Evolutionary conservation across 2,888 invertebrate species (phyloP), one percentile per base, ranked within the genome.

Genomic region (Leptothorax acervorum): DNA sequence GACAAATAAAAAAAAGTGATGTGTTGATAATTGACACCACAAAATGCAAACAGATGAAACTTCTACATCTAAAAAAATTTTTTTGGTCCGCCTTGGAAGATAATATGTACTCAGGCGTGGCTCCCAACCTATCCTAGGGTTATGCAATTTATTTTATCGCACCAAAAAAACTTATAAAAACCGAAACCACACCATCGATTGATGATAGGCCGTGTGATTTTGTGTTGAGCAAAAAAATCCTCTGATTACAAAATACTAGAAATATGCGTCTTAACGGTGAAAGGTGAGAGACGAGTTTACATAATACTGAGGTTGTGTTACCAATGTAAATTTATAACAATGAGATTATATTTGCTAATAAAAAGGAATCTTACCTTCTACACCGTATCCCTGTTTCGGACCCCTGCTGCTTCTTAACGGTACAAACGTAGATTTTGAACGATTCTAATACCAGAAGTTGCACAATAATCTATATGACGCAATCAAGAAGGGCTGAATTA

Each of bases 371-470:
- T 81, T 87, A 95, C 79, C 94, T 94, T 87, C 94, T 94, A 23
- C 94, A 95, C 85, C 94, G 95, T 84, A 96, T 96, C 91, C 96
- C 96, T 90, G 94, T 95, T 28, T 94, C 94, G 82, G 95, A 95
- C 86, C 93, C 95, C 4, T 94, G 95, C 55, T 94, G 93, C 87
- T 93, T 92, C 89, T 91, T 91, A 91, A 91, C 88, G 92, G 90
- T 91, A 87, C 82, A 92, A 92, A 92, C 91, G 82, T 88, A 86
- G 92, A 93, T 91, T 91, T 86, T 79, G 87, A 90, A 87, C 87
- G 89, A 89, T 83, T 87, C 87, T 91, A 90, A 90, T 89, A 86
- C 75, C 90, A 88, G 9, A 85, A 91, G 90, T 71, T 90, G 88
- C 85, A 35, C 51, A 83, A 62, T 48, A 35, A 42, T 62, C 15